Evolutionary conservation across 2,113 vertebrate genomes (phyloP), one percentile per base, ranked within the genome.

Genomic region (Poeciliopsis occidentalis): DNA sequence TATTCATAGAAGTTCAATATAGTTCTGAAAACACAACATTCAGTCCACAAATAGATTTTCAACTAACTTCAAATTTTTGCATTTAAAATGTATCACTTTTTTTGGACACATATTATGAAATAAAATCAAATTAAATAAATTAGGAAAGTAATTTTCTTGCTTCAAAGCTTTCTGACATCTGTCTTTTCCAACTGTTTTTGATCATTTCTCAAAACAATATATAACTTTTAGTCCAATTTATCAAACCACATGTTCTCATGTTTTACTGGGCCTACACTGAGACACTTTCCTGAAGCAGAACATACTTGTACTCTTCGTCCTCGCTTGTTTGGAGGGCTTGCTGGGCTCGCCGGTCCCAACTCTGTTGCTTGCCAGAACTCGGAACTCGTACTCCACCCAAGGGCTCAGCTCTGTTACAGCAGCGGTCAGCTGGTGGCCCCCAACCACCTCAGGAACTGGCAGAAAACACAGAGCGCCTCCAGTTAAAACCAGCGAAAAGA

Each of bases 321-420:
- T 95, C 1, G 94, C 95, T 91, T 96, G 96, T 92, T 97, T 96
- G 0, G 97, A 99, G 0, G 97, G 95, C 71, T 92, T 95, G 93
- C 97, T 98, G 84, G 97, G 97, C 39, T 99, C 98, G 41, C 98
- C 98, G 0, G 97, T 97, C 41, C 98, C 98, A 13, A 99, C 95
- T 22, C 93, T 88, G 63, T 98, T 99, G 93, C 96, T 96, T 0
- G 97, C 98, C 76, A 99, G 95, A 0, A 97, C 96, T 24, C 97
- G 92, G 89, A 98, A 99, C 79, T 99, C 97, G 13, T 98, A 99
- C 81, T 99, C 97, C 1, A 99, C 97, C 98, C 98, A 99, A 0
- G 98, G 97, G 91, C 95, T 98, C 88, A 99, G 92, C 62, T 97
- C 96, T 83, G 96, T 96, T 87, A 98, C 98, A 0, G 95, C 97